Percentiles rank a stretch among this genome's conserved stretches.
phyloP scores from a whole-genome alignment of 2,113 vertebrate species.

The Labeo rohita region DNA sequence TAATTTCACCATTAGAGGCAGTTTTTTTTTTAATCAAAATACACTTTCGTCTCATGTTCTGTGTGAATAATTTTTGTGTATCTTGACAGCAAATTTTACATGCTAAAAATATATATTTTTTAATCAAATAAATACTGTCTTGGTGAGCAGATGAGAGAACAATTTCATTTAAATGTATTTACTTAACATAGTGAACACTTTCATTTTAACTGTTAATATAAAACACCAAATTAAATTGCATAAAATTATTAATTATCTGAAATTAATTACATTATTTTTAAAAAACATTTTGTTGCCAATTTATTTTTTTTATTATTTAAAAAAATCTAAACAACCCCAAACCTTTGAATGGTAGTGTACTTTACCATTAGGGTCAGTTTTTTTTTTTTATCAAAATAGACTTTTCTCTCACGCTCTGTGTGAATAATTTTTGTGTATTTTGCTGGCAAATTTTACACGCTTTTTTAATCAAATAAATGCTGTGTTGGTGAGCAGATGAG shows the following conservation, averaged over 20 bases:
- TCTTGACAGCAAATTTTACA: no score
- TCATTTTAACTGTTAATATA: not conserved
- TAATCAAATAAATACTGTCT: not conserved
- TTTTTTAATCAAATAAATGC: not conserved
- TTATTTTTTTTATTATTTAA: no score
- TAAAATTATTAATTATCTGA: no score
- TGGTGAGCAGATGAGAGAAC: not conserved
- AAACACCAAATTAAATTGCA: not conserved
- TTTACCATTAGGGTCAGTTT: not conserved
- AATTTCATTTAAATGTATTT: not conserved
- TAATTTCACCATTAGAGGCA: no score
- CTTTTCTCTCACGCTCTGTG: not conserved
- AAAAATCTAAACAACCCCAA: no score
- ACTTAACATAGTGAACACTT: not conserved
- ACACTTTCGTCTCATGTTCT: no score
- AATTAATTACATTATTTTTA: no score
- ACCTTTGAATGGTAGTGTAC: not conserved
- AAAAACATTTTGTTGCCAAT: no score
- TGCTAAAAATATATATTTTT: not conserved
- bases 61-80: no score
- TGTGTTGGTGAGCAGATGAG: not conserved
- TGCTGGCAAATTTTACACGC: not conserved
- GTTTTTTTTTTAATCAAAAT: no score
- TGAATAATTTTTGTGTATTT: not conserved
- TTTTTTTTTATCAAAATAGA: not conserved